phyloP scores from a whole-genome alignment of 2,888 invertebrate species.

The Oscheius sp. region DNA sequence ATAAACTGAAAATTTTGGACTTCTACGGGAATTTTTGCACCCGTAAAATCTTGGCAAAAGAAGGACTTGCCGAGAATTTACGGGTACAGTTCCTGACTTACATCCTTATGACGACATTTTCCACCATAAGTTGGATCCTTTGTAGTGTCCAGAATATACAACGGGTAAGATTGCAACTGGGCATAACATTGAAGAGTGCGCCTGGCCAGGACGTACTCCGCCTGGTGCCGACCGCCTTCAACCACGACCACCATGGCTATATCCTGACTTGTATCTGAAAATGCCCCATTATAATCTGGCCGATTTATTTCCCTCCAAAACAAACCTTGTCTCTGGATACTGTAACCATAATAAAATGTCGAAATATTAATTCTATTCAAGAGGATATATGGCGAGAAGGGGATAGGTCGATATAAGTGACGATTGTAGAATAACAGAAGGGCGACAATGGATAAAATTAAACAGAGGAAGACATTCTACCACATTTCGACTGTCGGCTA shows the following conservation, averaged over 20 bases:
- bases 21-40: too few relatives aligned
- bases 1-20: conserved; percentile 52
- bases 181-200: conserved; percentile 19
- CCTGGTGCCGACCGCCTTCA: conserved; percentile 6
- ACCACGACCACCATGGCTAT: conserved; percentile 40
- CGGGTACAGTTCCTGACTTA: conserved; percentile 15
- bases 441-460: neutral
- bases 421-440: too few relatives aligned
- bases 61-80: too few relatives aligned
- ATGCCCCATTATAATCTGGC: too few relatives aligned
- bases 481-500: too few relatives aligned
- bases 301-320: too few relatives aligned
- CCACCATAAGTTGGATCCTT: neutral
- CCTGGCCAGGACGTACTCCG: conserved; percentile 35
- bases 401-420: too few relatives aligned
- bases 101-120: conserved; percentile 49
- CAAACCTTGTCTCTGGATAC: too few relatives aligned
- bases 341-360: too few relatives aligned
- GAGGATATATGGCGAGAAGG: too few relatives aligned
- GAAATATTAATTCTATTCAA: too few relatives aligned
- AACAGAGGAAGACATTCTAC: neutral
- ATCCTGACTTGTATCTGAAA: conserved; percentile 9
- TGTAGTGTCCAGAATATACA: conserved; percentile 20
- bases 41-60: neutral
- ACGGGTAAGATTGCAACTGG: conserved; percentile 9